phyloP scores from a whole-genome alignment of 2,888 invertebrate genomes.

The Tetragnatha montana region DNA sequence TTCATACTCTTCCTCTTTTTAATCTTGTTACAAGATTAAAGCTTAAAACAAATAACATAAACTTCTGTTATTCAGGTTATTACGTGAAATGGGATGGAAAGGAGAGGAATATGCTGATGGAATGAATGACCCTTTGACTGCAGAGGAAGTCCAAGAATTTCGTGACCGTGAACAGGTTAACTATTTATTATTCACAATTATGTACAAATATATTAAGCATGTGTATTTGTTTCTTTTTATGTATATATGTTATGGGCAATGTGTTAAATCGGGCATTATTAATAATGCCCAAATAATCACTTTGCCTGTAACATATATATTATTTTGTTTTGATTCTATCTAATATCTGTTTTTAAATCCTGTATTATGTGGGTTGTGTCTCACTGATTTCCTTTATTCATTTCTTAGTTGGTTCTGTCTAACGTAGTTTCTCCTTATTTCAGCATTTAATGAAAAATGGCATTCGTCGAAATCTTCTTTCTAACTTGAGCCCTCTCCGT shows the following conservation, averaged over 20 bases:
- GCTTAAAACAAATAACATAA: too few species aligned
- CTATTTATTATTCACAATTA: neutral
- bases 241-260: too few species aligned
- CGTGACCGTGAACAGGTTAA: conserved; percentile 72
- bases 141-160: conserved; percentile 76
- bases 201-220: neutral
- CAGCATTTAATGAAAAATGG: conserved; percentile 67
- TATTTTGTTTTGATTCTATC: neutral
- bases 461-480: conserved; percentile 66
- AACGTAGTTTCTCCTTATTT: conserved; percentile 2
- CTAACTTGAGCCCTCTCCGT: conserved; percentile 68
- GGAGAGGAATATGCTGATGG: conserved; percentile 75
- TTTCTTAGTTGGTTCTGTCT: too few species aligned
- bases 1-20: neutral
- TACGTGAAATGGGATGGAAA: conserved; percentile 77
- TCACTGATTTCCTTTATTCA: neutral
- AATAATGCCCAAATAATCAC: too few species aligned
- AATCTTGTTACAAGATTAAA: too few species aligned
- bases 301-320: too few species aligned
- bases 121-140: conserved; percentile 76
- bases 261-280: too few species aligned
- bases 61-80: conserved; percentile 73
- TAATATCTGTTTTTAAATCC: neutral
- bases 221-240: neutral
- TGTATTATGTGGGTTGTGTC: too few species aligned